These are phyloP conservation scores for Rhynchopsitta pachyrhyncha DNA, from an alignment of 2,113 vertebrate genomes.

Conservation along the genomic window DNA sequence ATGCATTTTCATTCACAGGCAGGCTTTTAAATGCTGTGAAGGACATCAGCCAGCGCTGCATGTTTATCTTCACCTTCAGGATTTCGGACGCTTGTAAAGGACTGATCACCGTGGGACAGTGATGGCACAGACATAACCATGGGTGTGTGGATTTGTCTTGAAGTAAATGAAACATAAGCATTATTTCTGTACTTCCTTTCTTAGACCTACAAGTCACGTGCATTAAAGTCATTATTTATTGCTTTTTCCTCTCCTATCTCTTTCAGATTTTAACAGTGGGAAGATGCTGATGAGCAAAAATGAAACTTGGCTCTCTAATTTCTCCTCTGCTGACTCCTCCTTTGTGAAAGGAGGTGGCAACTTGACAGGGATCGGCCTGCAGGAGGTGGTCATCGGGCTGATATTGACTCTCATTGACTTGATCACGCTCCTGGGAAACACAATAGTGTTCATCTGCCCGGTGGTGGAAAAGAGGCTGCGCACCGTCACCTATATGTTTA, in stretches of 20 bases:
- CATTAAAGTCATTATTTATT: neutral
- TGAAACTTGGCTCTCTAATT: conserved; percentile 34
- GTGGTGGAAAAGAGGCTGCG: conserved; percentile 71
- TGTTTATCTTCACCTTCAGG: neutral
- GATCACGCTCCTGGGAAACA: conserved; percentile 70
- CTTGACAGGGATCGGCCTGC: neutral
- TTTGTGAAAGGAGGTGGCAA: neutral
- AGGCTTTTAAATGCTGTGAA: neutral
- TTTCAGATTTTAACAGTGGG: neutral
- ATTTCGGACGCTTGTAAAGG: neutral
- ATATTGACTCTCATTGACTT: conserved; percentile 71
- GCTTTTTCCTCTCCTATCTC: neutral
- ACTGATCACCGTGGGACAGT: neutral
- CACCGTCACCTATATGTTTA: conserved; percentile 75
- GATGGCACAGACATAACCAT: conserved; percentile 3
- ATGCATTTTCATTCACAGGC: neutral
- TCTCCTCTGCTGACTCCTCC: conserved; percentile 42
- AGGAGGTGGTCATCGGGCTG: conserved; percentile 54
- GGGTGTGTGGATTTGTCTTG: neutral
- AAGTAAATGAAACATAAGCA: neutral
- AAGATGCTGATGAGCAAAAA: conserved; percentile 62
- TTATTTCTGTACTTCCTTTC: neutral
- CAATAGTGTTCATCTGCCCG: conserved; percentile 66
- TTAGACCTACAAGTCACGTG: neutral
- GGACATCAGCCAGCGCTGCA: neutral